Evolutionary conservation across 1,140 invertebrate genomes (phyloP), one percentile per base, ranked within the genome.

Genomic region (Euschistus heros): DNA sequence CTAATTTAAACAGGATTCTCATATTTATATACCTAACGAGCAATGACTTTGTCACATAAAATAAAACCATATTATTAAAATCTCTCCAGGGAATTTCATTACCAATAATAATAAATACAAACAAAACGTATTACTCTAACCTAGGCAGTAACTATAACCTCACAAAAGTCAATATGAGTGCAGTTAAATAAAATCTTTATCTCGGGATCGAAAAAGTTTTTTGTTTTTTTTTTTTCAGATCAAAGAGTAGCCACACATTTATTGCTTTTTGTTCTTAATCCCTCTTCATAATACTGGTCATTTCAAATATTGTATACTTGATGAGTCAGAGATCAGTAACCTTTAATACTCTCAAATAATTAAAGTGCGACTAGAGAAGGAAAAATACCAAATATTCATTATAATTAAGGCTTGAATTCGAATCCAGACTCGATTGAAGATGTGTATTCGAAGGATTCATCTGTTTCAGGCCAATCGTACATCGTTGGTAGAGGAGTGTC

Each of bases 401-500:
- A 37, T 37, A 50, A 24, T 57, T 57, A 57, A 26, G 54, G 54
- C 24, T 57, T 57, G 54, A 66, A 47, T 37, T 61, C 37, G 44
- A 66, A 66, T 1, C 64, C 64, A 18, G 64, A 66, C 20, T 66
- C 64, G 22, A 66, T 66, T 22, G 52, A n/a, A 0, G 64, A 66
- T 24, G 54, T 24, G 15, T 57, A 24, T 20, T 57, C 18, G 6
- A 57, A 5, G 22, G 18, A 24, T 62, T 69, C 68, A n/a, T 64
- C 63, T 30, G 68, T 63, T 30, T 70, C 63, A 20, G 84, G 84
- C 89, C 89, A 92, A 26, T 80, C 75, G 79, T 89, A 92, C 24
- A 82, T 78, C 17, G 81, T 80, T 10, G 89, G 88, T 76, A 92
- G 80, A 64, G 88, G 84, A 67, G 81, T 80, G 73, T 89, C 85